Conservation (phyloP, 2,888 invertebrate genomes). For the Synergus laeviventris region DNA sequence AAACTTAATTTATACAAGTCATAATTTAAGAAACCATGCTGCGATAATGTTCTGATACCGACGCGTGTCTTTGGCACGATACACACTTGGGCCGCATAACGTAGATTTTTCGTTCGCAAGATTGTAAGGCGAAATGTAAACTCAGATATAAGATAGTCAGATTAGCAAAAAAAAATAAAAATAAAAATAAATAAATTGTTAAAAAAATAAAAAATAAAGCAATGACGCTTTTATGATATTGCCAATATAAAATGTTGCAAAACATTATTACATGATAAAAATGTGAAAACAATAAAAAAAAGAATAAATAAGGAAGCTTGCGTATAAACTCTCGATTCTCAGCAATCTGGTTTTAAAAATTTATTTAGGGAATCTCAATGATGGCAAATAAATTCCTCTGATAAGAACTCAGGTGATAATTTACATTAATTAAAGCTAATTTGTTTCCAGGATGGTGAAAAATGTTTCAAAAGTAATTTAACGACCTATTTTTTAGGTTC, state of each 20-base stretch:
- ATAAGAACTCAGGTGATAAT: not conserved
- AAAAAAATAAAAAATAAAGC: not conserved
- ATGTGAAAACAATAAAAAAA: no score
- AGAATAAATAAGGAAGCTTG: no score
- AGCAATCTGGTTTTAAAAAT: no score
- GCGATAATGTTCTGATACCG: conserved; percentile 34
- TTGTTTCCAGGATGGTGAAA: not conserved
- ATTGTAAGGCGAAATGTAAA: conserved; percentile 25
- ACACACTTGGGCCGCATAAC: conserved; percentile 21
- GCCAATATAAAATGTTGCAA: not conserved
- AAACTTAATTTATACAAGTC: conserved; percentile 25
- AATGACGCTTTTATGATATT: conserved; percentile 7
- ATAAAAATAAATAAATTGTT: no score
- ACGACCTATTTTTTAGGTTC: conserved; percentile 29
- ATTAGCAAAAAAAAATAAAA: not conserved
- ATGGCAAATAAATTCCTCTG: not conserved
- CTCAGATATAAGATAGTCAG: conserved; percentile 17
- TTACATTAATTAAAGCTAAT: conserved; percentile 19
- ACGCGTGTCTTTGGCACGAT: conserved; percentile 31
- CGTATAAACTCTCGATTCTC: no score
- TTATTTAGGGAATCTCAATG: not conserved
- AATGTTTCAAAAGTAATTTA: conserved; percentile 22
- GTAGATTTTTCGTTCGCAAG: conserved; percentile 11
- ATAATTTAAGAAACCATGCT: conserved; percentile 38
- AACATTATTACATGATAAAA: not conserved